Evolutionary conservation across 2,888 invertebrate species (phyloP).

Genomic region (Psococerastis gibbosa): DNA sequence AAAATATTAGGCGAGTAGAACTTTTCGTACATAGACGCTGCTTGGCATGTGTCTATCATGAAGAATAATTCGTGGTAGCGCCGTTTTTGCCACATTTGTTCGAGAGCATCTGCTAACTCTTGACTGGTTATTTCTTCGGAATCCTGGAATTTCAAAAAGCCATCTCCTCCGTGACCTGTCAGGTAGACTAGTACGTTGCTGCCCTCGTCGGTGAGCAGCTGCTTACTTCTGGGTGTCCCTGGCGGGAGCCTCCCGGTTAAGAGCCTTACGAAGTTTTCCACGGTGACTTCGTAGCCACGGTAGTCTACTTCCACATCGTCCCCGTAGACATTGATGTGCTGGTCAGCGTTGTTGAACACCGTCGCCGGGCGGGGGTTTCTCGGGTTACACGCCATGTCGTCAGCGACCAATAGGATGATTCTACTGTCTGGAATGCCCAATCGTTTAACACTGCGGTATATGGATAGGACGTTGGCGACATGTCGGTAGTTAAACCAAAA

Average conservation of each 20-base stretch:
- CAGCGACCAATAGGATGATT: slow-evolving; percentile 98
- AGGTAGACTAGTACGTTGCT: slow-evolving; percentile 93
- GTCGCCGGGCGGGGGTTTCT: slow-evolving; percentile 94
- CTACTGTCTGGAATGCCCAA: slow-evolving; percentile 97
- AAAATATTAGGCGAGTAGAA: slow-evolving; percentile 97
- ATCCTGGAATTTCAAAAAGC: slow-evolving; percentile 98
- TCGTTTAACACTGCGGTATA: slow-evolving; percentile 93
- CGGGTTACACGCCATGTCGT: slow-evolving; percentile 99
- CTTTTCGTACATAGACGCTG: slow-evolving; percentile 94
- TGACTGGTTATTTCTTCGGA: slow-evolving; percentile 97
- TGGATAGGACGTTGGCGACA: slow-evolving; percentile 95
- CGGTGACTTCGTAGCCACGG: slow-evolving; percentile 87
- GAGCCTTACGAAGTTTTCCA: slow-evolving; percentile 93
- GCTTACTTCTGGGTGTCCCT: slow-evolving; percentile 87
- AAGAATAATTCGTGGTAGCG: slow-evolving; percentile 97
- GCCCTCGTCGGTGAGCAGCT: slow-evolving; percentile 85
- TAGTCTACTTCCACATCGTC: slow-evolving; percentile 99
- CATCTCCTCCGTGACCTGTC: slow-evolving; percentile 95
- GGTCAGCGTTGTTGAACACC: slow-evolving; percentile 94
- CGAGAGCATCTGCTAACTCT: slow-evolving; percentile 94
- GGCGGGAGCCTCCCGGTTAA: slow-evolving; percentile 83
- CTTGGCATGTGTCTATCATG: slow-evolving; percentile 98
- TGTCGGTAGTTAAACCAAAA: slow-evolving; percentile 99
- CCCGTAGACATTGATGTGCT: slow-evolving; percentile 96
- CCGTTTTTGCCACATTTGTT: slow-evolving; percentile 99